A percentile compares a stretch with the other conserved stretches of the same genome.
Conservation (phyloP, 2,113 vertebrate species). For the Cavia aperea region DNA sequence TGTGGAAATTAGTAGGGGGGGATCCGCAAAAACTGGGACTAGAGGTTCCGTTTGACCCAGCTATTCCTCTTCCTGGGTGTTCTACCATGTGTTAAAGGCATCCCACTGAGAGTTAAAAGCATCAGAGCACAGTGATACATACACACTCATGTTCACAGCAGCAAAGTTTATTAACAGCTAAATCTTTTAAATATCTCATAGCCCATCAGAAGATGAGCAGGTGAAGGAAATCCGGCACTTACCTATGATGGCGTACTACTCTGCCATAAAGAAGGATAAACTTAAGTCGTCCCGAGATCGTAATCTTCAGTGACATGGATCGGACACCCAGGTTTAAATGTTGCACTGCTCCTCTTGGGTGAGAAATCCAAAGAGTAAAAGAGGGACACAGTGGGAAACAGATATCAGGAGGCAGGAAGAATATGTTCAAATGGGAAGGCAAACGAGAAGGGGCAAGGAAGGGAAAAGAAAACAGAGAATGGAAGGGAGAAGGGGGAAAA, state of each 20-base stretch:
- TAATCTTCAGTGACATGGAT: neutral
- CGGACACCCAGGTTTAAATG: neutral
- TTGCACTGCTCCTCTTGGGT: neutral
- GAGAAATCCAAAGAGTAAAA: neutral
- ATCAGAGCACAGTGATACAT: neutral
- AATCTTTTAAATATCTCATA: neutral
- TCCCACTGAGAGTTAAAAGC: neutral
- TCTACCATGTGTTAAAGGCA: neutral
- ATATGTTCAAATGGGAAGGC: neutral
- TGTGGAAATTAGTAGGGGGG: neutral
- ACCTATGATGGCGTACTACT: neutral
- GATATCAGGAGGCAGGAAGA: neutral
- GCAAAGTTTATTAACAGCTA: neutral
- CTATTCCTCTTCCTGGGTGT: neutral
- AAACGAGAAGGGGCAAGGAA: neutral
- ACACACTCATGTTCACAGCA: neutral
- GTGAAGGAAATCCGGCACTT: neutral
- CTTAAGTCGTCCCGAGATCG: neutral
- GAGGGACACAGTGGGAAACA: neutral
- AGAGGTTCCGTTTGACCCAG: neutral
- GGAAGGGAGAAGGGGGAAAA: neutral
- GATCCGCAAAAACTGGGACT: neutral
- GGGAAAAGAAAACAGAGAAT: neutral
- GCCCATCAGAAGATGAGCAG: neutral
- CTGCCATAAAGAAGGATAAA: neutral